Base-by-base conservation (phyloP, 2,113 vertebrate genomes). In the Herpetotheres cachinnans region DNA sequence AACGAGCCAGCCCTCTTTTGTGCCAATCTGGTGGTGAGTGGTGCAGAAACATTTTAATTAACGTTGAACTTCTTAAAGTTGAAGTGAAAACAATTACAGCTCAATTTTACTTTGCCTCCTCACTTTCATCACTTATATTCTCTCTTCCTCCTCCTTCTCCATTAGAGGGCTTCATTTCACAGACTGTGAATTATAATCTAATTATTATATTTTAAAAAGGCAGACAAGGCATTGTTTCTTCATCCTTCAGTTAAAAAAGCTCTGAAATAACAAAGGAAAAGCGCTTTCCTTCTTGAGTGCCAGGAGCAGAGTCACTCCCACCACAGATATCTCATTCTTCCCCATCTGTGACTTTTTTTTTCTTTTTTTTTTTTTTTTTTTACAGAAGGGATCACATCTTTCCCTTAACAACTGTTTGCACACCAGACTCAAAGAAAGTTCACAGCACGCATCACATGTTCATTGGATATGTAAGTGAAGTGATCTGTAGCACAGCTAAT, bases 401-500 rank as follows among this genome's bases (percentile, higher is more conserved):
- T 95, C 69, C 95, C 82, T 89, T 89, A 97, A 97, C 96, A 97
- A 98, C 95, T 97, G 95, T 97, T 98, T 97, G 95, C 94, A 94
- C 54, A 96, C 85, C 94, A 97, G 91, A 95, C 90, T 97, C 86
- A 83, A 94, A 97, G 97, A 97, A 98, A 98, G 98, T 98, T 98
- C 97, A 97, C 78, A 97, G 94, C 91, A 85, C 83, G 95, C 80
- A 96, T 97, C 97, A 96, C 96, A 96, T 97, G 94, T 95, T 97
- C 94, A 84, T 96, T 90, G 91, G 97, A 98, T 97, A 96, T 95
- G 96, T 97, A 98, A 99, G 98, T 98, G 98, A 99, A 98, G 98
- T 98, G 97, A 98, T 98, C 98, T 98, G 97, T 98, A 98, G 98
- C 97, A 94, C 97, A 97, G 98, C 97, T 99, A 99, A 99, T 99